Percentiles rank a stretch among this genome's conserved stretches.
Conservation (phyloP, 2,888 invertebrate species). For the Lycophotia porphyrea region DNA sequence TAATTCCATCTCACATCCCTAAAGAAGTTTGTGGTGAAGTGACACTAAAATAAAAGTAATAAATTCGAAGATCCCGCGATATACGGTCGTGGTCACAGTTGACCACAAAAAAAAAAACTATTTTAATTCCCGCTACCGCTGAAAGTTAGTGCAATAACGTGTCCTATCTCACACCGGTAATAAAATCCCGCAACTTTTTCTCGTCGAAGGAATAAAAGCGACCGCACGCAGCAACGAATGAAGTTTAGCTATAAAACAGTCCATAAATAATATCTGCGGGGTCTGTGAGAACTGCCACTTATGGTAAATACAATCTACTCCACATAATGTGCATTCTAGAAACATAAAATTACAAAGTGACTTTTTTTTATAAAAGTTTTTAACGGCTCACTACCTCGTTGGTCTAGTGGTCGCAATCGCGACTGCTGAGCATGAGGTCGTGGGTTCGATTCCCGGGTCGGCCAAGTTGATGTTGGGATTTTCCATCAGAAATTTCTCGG, state of each 20-base stretch:
- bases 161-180: conserved; percentile 89
- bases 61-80: conserved; percentile 65
- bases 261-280: conserved; percentile 89
- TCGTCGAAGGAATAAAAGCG: conserved; percentile 88
- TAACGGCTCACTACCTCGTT: conserved; percentile 10
- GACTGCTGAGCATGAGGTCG: too few relatives aligned
- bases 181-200: conserved; percentile 89
- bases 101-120: conserved; percentile 83
- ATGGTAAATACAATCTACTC: conserved; percentile 72
- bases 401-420: too few relatives aligned
- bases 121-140: conserved; percentile 85
- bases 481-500: too few relatives aligned
- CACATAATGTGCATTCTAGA: conserved; percentile 73
- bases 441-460: too few relatives aligned
- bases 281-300: conserved; percentile 85
- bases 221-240: conserved; percentile 89
- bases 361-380: conserved; percentile 3
- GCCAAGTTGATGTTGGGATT: too few relatives aligned
- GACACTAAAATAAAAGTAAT: conserved; percentile 46
- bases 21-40: background rate
- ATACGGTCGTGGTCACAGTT: conserved; percentile 72
- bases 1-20: background rate
- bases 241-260: conserved; percentile 89
- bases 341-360: conserved; percentile 48
- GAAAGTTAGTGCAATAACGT: conserved; percentile 89